Evolutionary conservation across 2,888 invertebrate species (phyloP).

Genomic region (Mechanitis mazaeus): DNA sequence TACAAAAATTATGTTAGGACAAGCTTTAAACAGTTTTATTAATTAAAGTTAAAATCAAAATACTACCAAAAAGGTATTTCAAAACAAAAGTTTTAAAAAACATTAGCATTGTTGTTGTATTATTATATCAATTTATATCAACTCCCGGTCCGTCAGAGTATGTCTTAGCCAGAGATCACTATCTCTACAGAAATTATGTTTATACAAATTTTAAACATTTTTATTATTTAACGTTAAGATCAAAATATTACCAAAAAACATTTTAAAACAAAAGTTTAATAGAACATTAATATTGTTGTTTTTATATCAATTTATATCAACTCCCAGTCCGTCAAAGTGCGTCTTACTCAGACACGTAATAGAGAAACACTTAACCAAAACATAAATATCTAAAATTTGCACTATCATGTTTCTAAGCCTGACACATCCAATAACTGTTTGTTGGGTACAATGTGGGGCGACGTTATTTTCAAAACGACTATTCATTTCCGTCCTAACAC

Average conservation of each 20-base stretch:
- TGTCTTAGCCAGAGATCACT: not conserved
- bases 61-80: not conserved
- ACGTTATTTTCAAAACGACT: conserved; percentile 28
- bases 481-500: conserved; percentile 24
- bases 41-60: not conserved
- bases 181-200: no score
- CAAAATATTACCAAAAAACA: not conserved
- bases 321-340: not conserved
- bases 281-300: not conserved
- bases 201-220: not conserved
- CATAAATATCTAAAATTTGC: conserved; percentile 8
- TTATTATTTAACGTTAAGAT: not conserved
- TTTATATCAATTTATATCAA: not conserved
- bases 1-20: no score
- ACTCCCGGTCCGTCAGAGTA: not conserved
- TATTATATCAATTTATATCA: not conserved
- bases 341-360: not conserved
- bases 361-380: conserved; percentile 7
- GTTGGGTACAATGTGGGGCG: conserved; percentile 25
- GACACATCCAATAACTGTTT: conserved; percentile 31
- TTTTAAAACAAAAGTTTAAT: not conserved
- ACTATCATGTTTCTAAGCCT: conserved; percentile 25
- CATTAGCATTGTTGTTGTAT: not conserved
- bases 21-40: not conserved
- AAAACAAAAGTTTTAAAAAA: not conserved